These are phyloP conservation scores for Podarcis raffonei DNA, from an alignment of 2,113 vertebrate species.

Conservation along the genomic window DNA sequence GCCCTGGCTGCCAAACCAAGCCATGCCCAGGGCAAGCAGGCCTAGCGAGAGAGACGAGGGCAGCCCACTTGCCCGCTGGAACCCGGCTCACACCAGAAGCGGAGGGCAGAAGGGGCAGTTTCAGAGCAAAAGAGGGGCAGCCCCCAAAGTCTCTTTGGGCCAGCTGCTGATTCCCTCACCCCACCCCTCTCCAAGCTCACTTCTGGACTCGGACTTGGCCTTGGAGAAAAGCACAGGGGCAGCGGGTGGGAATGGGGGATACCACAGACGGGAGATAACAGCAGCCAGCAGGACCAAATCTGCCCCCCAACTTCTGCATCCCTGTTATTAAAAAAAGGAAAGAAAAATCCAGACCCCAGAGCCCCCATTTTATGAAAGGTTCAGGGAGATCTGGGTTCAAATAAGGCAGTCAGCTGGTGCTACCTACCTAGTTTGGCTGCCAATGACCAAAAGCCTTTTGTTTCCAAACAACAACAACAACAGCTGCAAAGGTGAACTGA, in stretches of 20 bases:
- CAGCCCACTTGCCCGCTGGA: neutral
- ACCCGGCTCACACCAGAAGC: neutral
- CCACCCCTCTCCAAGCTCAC: neutral
- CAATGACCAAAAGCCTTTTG: neutral
- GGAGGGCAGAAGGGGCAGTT: neutral
- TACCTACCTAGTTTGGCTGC: neutral
- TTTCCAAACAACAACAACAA: too few relatives aligned
- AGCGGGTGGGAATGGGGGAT: neutral
- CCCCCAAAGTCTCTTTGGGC: neutral
- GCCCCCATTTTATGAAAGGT: neutral
- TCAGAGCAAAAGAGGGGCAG: neutral
- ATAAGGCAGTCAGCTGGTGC: too few relatives aligned
- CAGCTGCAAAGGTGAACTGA: too few relatives aligned
- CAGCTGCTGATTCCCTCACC: neutral
- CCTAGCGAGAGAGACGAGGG: neutral
- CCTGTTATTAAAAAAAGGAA: neutral
- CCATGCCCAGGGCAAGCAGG: neutral
- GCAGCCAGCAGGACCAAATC: neutral
- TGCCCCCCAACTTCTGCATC: neutral
- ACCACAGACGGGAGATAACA: neutral
- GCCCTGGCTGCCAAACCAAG: accelerated
- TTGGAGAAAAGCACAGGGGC: neutral
- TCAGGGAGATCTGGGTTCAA: too few relatives aligned
- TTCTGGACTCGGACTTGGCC: neutral
- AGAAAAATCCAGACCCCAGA: neutral